Base-by-base conservation (phyloP, 1,140 invertebrate species). In the Drosophila dunni region DNA sequence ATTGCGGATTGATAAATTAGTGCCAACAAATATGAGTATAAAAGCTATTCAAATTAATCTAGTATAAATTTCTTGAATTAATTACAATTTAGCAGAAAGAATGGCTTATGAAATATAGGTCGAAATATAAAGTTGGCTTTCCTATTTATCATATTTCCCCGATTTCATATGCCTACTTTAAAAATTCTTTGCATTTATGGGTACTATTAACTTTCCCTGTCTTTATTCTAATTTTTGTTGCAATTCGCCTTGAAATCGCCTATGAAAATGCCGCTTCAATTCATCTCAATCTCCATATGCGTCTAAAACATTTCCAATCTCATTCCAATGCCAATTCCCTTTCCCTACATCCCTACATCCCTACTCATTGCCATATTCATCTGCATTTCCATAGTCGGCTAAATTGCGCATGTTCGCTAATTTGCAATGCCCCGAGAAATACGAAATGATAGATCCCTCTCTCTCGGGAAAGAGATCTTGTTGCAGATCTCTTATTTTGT, bases 361-460 rank as follows among this genome's bases (percentile, higher is more conserved):
- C 24, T 7, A 13, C 44, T 9, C 15, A 38, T 34, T 64, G 24
- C 61, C 48, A 29, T 50, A 51, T 51, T 42, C 61, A 51, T 24
- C 6, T 60, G 8, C 51, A 71, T 57, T 71, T 71, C 61, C 61
- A 64, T 63, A 60, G 54, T 36, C 44, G 56, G 24, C 53, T 45
- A 73, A 73, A 73, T 73, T 73, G 70, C 48, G 36, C 36, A 65
- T 40, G 64, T 29, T 29, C 70, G 70, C 70, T 73, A 73, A 67
- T 73, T 73, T 73, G 70, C 56, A 45, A 73, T 5, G 70, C 63
- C 62, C 38, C 54, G 6, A 67, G 54, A 45, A 53, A 71, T 45
- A 51, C 70, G 68, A 73, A 73, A 73, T 73, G 70, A 68, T 68
- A 73, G 65, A 68, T 68, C 64, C 48, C 15, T 34, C 42, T 7